Evolutionary conservation across 2,888 invertebrate species (phyloP).

Genomic region (Drosophila incognita): DNA sequence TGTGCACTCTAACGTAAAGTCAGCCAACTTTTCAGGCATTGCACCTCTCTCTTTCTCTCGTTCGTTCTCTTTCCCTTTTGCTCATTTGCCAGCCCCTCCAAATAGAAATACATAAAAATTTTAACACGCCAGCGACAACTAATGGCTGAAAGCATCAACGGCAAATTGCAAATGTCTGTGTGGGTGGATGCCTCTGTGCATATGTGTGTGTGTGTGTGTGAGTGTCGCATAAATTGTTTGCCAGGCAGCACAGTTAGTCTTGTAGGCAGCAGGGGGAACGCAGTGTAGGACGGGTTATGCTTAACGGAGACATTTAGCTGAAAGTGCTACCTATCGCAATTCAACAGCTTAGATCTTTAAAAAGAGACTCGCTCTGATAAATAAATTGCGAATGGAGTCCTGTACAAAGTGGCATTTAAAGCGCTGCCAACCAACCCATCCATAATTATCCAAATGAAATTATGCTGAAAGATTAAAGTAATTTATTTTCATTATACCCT

Average conservation of each 20-base stretch:
- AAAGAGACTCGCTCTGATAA: constrained; percentile 57
- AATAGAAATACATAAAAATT: constrained; percentile 35
- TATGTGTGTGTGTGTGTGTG: not conserved
- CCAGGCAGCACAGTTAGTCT: constrained; percentile 31
- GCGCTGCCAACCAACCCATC: constrained; percentile 52
- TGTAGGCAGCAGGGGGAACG: not conserved
- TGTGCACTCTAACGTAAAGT: constrained; percentile 54
- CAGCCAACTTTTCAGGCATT: not conserved
- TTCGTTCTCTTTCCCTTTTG: not conserved
- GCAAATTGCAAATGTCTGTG: constrained; percentile 29
- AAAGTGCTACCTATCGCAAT: constrained; percentile 16
- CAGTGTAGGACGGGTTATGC: not conserved
- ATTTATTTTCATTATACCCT: constrained; percentile 51
- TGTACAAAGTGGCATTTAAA: constrained; percentile 43
- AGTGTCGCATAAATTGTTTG: constrained; percentile 46
- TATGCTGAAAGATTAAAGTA: constrained; percentile 68
- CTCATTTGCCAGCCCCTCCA: not conserved
- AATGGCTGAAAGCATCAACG: constrained; percentile 46
- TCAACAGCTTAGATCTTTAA: constrained; percentile 22
- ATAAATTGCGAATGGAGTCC: constrained; percentile 40
- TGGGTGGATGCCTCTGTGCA: not conserved
- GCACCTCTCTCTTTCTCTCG: not conserved
- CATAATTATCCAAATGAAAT: constrained; percentile 66
- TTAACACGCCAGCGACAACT: constrained; percentile 24
- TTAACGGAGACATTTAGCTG: constrained; percentile 31